These are phyloP conservation scores for Epicampocera succincta DNA, from an alignment of 2,888 invertebrate genomes.

Conservation along the genomic window DNA sequence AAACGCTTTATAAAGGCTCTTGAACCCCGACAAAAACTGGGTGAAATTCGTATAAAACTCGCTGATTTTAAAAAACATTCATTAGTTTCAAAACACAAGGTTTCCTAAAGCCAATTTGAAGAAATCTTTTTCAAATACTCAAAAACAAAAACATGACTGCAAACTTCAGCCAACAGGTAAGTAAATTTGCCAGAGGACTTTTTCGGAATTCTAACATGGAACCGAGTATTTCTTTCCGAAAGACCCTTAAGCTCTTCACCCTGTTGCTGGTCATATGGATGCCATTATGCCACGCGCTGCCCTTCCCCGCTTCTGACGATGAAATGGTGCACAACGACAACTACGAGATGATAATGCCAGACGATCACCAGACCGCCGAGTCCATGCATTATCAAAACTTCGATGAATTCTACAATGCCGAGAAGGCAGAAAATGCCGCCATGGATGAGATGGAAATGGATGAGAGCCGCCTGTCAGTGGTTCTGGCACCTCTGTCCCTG, in stretches of 20 bases:
- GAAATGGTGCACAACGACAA: slow-evolving; percentile 73
- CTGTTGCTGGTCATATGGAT: slow-evolving; percentile 41
- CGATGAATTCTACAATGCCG: slow-evolving; percentile 74
- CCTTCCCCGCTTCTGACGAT: slow-evolving; percentile 66
- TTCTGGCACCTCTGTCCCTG: slow-evolving; percentile 75
- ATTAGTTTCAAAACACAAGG: slow-evolving; percentile 29
- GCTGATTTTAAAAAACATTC: background rate
- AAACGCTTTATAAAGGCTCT: background rate
- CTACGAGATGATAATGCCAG: slow-evolving; percentile 75
- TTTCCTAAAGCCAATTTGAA: slow-evolving; percentile 13
- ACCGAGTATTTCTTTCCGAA: background rate
- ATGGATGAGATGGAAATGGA: slow-evolving; percentile 76
- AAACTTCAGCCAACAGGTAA: slow-evolving; percentile 35
- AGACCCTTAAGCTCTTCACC: slow-evolving; percentile 68
- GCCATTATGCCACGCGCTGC: background rate
- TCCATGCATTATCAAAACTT: slow-evolving; percentile 77
- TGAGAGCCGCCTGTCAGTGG: slow-evolving; percentile 73
- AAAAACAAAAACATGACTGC: slow-evolving; percentile 47
- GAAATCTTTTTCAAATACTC: slow-evolving; percentile 7
- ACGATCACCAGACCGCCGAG: slow-evolving; percentile 74
- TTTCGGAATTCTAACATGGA: background rate
- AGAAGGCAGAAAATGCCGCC: slow-evolving; percentile 67
- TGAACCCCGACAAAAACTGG: slow-evolving; percentile 13
- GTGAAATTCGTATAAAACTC: slow-evolving; percentile 52
- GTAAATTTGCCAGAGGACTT: background rate